Percentiles rank a stretch among this genome's conserved stretches.
These are phyloP conservation scores for Hemitrygon akajei DNA, from an alignment of 2,797 vertebrate species.

Conservation along the genomic window DNA sequence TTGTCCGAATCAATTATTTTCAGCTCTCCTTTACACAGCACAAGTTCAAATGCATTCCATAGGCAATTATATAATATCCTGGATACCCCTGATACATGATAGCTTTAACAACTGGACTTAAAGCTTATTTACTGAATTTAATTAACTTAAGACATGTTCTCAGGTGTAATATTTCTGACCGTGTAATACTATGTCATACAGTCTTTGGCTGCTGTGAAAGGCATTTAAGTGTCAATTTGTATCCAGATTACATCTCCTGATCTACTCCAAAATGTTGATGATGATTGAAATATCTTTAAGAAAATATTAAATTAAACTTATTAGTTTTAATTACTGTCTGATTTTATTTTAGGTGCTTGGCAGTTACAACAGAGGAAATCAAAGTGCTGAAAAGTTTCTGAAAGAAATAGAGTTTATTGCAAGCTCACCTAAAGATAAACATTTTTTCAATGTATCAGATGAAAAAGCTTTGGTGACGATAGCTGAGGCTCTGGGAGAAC, in stretches of 20 bases:
- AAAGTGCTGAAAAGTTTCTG: slow-evolving; percentile 75
- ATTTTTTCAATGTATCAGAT: slow-evolving; percentile 95
- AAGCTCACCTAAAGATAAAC: slow-evolving; percentile 73
- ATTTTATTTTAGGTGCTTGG: slow-evolving; percentile 75
- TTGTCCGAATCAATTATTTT: not conserved
- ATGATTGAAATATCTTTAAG: not conserved
- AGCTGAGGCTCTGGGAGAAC: slow-evolving; percentile 79
- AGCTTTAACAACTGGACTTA: not conserved
- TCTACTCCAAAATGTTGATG: not conserved
- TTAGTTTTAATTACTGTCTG: not conserved
- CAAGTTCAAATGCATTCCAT: not conserved
- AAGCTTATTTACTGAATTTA: not conserved
- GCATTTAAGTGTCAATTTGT: not conserved
- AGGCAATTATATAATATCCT: not conserved
- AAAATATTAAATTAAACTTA: not conserved
- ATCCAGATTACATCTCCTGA: not conserved
- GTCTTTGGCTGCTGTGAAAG: not conserved
- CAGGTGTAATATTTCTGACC: not conserved
- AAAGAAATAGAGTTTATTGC: slow-evolving; percentile 85
- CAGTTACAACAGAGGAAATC: slow-evolving; percentile 83
- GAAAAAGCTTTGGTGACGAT: slow-evolving; percentile 80
- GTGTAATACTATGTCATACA: not conserved
- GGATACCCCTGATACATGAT: not conserved
- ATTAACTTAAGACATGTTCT: not conserved
- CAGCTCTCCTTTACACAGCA: not conserved